Evolutionary conservation across 2,888 invertebrate genomes (phyloP).

Genomic region (Spilarctia lutea): DNA sequence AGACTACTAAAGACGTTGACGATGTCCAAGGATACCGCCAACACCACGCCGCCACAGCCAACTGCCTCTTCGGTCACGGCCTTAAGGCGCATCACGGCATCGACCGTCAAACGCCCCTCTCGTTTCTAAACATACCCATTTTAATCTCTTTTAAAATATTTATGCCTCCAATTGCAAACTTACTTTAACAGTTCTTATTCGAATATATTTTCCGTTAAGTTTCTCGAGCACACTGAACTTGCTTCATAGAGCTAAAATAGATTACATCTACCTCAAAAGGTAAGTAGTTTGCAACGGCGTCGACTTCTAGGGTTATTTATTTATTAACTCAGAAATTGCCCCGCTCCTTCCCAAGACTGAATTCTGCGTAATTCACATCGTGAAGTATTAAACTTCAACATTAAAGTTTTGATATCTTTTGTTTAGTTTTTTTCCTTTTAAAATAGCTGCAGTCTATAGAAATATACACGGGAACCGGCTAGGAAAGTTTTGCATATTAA

Average conservation of each 20-base stretch:
- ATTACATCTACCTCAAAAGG: constrained; percentile 45
- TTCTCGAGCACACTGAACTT: constrained; percentile 41
- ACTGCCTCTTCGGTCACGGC: no score
- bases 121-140: constrained; percentile 17
- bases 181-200: constrained; percentile 35
- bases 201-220: constrained; percentile 44
- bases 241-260: constrained; percentile 48
- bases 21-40: no score
- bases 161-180: constrained; percentile 29
- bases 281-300: constrained; percentile 42
- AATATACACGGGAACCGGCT: not conserved
- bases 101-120: no score
- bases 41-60: no score
- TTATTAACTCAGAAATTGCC: constrained; percentile 10
- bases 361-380: constrained; percentile 13
- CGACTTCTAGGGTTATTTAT: constrained; percentile 33
- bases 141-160: constrained; percentile 35
- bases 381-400: not conserved
- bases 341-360: constrained; percentile 15
- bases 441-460: not conserved
- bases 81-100: no score
- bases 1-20: no score
- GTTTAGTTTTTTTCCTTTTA: not conserved
- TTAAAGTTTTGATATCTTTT: not conserved
- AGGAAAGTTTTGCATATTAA: not conserved